These are phyloP conservation scores for Apostichopus californicus DNA, from an alignment of 35 echinoderm and acorn worm species.

Conservation along the genomic window DNA sequence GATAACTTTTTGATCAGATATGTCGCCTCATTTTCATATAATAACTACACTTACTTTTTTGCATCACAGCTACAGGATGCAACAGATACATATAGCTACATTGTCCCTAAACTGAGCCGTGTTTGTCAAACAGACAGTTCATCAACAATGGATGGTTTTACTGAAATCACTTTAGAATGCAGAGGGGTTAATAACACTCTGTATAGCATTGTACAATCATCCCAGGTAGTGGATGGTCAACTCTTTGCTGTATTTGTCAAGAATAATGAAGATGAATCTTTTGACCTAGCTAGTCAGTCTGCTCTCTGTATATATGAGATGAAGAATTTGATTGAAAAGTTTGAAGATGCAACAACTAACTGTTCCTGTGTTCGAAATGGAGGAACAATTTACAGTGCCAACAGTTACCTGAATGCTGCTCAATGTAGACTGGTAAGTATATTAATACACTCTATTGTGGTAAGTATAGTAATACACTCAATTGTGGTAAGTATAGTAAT, in stretches of 20 bases:
- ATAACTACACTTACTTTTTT: not conserved
- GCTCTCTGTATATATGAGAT: too few species aligned
- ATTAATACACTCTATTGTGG: too few species aligned
- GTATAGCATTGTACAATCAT: not conserved
- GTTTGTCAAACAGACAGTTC: constrained; percentile 20
- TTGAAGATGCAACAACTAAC: too few species aligned
- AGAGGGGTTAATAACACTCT: not conserved
- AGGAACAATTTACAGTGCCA: too few species aligned
- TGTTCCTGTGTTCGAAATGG: too few species aligned
- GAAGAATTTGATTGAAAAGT: too few species aligned
- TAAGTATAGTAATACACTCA: too few species aligned
- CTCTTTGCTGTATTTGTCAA: constrained; percentile 9
- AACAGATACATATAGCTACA: not conserved
- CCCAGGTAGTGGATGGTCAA: not conserved
- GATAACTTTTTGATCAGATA: not conserved
- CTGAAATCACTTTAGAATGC: constrained; percentile 12
- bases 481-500: too few species aligned
- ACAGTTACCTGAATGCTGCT: too few species aligned
- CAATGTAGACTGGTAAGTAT: too few species aligned
- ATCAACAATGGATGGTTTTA: not conserved
- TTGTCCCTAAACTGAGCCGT: constrained; percentile 8
- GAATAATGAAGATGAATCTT: too few species aligned
- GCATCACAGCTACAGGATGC: constrained; percentile 7
- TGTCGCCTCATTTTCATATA: not conserved
- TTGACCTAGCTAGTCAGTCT: too few species aligned